These are phyloP conservation scores for Enteromius trimaculatus DNA, from an alignment of 2,797 vertebrate genomes.

Conservation along the genomic window DNA sequence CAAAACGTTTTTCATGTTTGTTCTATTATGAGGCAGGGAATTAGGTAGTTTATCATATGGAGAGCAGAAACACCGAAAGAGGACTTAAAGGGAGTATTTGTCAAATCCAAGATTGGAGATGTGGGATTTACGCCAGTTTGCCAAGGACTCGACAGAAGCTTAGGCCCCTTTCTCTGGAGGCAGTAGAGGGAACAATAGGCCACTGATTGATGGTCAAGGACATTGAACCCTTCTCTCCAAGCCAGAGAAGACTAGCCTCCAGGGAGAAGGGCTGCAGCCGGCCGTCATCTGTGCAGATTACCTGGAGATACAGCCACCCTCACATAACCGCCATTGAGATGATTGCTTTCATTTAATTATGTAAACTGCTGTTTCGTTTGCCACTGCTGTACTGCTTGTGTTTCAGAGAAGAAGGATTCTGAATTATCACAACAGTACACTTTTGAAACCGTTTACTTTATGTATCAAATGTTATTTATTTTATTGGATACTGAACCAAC, in stretches of 20 bases:
- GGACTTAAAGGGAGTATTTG: constrained; percentile 49
- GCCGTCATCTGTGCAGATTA: constrained; percentile 53
- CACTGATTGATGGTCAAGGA: constrained; percentile 83
- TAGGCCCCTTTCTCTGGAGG: constrained; percentile 69
- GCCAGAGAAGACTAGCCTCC: constrained; percentile 63
- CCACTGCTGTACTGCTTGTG: not conserved
- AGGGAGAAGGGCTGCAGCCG: constrained; percentile 53
- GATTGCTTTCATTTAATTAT: constrained; percentile 30
- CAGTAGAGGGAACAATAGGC: constrained; percentile 69
- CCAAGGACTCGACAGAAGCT: constrained; percentile 65
- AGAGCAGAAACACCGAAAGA: constrained; percentile 34
- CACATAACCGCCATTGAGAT: constrained; percentile 28
- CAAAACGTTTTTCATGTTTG: constrained; percentile 41
- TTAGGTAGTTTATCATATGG: constrained; percentile 46
- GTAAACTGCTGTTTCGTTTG: constrained; percentile 15
- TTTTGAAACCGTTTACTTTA: not conserved
- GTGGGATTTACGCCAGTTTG: constrained; percentile 68
- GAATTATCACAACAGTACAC: not conserved
- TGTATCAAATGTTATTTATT: not conserved
- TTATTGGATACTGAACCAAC: not conserved
- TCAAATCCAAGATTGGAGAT: constrained; percentile 47
- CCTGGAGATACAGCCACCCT: constrained; percentile 38
- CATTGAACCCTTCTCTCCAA: constrained; percentile 69
- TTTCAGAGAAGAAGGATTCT: not conserved
- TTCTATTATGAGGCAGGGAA: constrained; percentile 43